Evolutionary conservation across 2,888 invertebrate species (phyloP).

Genomic region (Melanostoma scalare): DNA sequence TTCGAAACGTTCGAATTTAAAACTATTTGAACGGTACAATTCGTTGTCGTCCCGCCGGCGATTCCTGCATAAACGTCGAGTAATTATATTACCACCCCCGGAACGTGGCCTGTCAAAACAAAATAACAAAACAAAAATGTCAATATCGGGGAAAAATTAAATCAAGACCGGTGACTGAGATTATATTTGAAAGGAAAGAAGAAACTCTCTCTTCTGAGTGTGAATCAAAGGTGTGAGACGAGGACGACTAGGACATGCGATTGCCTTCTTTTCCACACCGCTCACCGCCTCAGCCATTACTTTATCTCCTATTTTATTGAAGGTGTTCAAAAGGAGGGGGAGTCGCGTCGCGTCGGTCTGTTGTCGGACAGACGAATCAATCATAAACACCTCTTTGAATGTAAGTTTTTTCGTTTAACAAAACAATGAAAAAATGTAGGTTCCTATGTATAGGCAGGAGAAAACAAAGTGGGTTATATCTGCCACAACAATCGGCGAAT

Average conservation of each 20-base stretch:
- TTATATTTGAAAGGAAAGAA: too few relatives aligned
- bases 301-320: constrained; percentile 47
- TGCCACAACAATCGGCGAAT: constrained; percentile 44
- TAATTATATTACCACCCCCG: constrained; percentile 83
- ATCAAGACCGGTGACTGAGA: not conserved
- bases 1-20: constrained; percentile 93
- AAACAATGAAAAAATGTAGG: constrained; percentile 58
- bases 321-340: constrained; percentile 1
- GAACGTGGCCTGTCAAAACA: constrained; percentile 78
- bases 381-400: constrained; percentile 59
- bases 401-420: constrained; percentile 35
- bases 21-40: constrained; percentile 92
- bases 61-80: constrained; percentile 89
- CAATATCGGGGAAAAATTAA: constrained; percentile 4
- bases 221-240: not conserved
- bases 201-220: too few relatives aligned
- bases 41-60: constrained; percentile 90
- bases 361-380: constrained; percentile 24
- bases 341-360: too few relatives aligned
- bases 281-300: constrained; percentile 36
- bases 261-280: constrained; percentile 11
- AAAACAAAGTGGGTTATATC: constrained; percentile 60
- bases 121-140: constrained; percentile 13
- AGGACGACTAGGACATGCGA: constrained; percentile 28
- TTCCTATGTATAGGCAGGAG: constrained; percentile 8